phyloP scores from a whole-genome alignment of 2,797 vertebrate species.

The Borostomias antarcticus region DNA sequence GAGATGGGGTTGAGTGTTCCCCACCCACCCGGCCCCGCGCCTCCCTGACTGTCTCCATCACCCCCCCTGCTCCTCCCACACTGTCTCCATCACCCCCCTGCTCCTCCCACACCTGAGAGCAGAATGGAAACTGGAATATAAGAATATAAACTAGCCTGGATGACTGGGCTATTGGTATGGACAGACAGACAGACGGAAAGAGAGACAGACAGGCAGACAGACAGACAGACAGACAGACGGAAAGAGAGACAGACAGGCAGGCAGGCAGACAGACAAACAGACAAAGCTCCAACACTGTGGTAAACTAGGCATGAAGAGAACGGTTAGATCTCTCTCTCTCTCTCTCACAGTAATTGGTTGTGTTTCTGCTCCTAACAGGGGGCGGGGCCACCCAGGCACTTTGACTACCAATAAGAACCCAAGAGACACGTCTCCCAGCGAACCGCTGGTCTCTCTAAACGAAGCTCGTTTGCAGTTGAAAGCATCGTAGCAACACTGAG shows the following conservation, averaged over 20 bases:
- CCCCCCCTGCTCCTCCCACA: too few species aligned
- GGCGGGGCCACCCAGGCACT: constrained; percentile 31
- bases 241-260: too few species aligned
- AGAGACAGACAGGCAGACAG: too few species aligned
- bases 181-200: too few species aligned
- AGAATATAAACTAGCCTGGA: constrained; percentile 60
- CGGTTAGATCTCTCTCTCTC: constrained; percentile 42
- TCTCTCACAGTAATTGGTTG: constrained; percentile 65
- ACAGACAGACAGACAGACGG: too few species aligned
- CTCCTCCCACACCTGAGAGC: constrained; percentile 47
- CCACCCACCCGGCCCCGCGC: too few species aligned
- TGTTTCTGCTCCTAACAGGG: constrained; percentile 51
- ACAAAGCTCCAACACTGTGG: constrained; percentile 39
- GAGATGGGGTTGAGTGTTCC: constrained; percentile 34
- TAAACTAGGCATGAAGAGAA: constrained; percentile 53
- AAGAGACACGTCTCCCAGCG: constrained; percentile 34
- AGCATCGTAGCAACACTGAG: constrained; percentile 42
- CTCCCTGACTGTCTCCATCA: too few species aligned
- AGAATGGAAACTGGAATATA: constrained; percentile 50
- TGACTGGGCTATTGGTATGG: constrained; percentile 35
- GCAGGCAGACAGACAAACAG: too few species aligned
- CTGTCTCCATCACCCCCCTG: constrained; percentile 28
- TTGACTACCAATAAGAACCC: constrained; percentile 44
- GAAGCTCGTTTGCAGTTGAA: constrained; percentile 54
- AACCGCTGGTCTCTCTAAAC: constrained; percentile 47